Evolutionary conservation across 2,888 invertebrate species (phyloP).

Genomic region (Tipula helvola): DNA sequence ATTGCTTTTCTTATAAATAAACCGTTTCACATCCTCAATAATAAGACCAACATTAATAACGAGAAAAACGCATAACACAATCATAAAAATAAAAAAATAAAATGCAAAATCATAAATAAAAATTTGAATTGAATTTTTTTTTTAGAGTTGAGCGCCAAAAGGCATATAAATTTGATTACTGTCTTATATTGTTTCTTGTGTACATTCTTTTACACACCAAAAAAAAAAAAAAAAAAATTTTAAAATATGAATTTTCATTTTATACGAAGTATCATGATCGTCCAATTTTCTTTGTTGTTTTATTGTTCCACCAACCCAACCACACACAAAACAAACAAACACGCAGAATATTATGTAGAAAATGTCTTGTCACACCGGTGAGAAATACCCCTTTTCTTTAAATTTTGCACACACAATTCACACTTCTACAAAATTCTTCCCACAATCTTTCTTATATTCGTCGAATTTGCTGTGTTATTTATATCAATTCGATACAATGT

Average conservation of each 20-base stretch:
- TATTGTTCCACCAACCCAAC: not conserved
- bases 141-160: not conserved
- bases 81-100: not conserved
- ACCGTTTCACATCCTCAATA: constrained; percentile 8
- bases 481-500: not conserved
- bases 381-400: not conserved
- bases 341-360: not conserved
- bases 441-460: not conserved
- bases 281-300: not conserved
- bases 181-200: not conserved
- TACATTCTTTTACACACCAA: not conserved
- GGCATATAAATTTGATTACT: not conserved
- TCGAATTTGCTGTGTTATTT: not conserved
- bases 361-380: not conserved
- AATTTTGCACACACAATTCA: not conserved
- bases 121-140: not conserved
- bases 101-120: not conserved
- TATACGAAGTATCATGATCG: not conserved
- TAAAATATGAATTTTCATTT: not conserved
- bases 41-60: constrained; percentile 4
- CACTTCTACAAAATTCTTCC: not conserved
- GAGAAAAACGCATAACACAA: constrained; percentile 4
- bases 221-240: not conserved
- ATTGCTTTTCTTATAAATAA: not conserved
- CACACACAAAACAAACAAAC: not conserved